Conservation (phyloP, 1,140 invertebrate species). For the Copidosoma floridanum region DNA sequence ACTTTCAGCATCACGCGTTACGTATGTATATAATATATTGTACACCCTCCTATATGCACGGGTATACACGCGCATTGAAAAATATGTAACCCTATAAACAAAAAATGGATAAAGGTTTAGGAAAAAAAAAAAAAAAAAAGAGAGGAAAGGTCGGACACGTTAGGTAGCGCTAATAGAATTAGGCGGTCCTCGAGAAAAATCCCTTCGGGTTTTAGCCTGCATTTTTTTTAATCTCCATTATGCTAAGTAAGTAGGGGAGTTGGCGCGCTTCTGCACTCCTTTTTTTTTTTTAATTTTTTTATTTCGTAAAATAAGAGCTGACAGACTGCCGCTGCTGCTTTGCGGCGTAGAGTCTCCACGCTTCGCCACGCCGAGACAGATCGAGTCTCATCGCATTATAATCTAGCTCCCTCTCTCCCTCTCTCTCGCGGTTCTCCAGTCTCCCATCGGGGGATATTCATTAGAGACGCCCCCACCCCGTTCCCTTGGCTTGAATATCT, state of each 20-base stretch:
- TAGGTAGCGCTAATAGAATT: constrained; percentile 12
- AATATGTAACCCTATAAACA: no score
- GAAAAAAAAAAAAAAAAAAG: no score
- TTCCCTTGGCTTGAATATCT: not conserved
- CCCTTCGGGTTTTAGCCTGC: not conserved
- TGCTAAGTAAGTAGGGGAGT: constrained; percentile 18
- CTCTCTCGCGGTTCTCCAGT: no score
- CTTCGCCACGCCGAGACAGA: not conserved
- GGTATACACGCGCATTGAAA: no score
- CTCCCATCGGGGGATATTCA: constrained; percentile 3
- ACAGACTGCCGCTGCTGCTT: not conserved
- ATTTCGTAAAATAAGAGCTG: constrained; percentile 13
- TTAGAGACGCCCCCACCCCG: not conserved
- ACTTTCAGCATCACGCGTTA: no score
- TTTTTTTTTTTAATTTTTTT: not conserved
- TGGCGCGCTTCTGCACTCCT: not conserved
- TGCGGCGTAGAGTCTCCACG: no score
- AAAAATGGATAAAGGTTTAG: no score
- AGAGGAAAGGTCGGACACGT: constrained; percentile 6
- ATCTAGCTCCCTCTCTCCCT: no score
- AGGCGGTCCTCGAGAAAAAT: not conserved
- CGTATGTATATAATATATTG: no score
- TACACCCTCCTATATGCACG: no score
- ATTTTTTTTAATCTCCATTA: constrained; percentile 19
- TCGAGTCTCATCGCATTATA: constrained; percentile 11